Conservation (phyloP, 2,888 invertebrate genomes). For the Pristionchus arcanus region DNA sequence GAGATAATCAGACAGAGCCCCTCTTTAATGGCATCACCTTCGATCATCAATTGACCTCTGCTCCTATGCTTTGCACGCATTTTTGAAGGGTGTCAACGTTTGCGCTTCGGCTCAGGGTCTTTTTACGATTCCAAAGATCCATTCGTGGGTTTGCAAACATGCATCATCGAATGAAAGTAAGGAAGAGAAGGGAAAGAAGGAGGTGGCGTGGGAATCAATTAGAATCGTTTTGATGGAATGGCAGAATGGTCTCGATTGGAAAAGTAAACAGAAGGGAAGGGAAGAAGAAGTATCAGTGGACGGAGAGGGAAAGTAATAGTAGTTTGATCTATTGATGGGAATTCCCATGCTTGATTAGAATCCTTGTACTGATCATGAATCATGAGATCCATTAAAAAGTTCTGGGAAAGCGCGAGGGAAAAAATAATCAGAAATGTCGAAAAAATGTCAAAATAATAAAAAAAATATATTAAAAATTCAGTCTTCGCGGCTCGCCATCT, state of each 20-base stretch:
- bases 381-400: not conserved
- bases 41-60: not conserved
- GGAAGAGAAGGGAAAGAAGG: not conserved
- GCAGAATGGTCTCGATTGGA: not conserved
- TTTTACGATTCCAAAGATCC: not conserved
- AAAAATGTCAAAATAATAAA: not conserved
- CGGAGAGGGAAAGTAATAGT: not conserved
- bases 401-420: not conserved
- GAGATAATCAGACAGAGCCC: not conserved
- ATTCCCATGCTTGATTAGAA: not conserved
- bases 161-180: not conserved
- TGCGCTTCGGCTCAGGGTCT: not conserved
- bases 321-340: not conserved
- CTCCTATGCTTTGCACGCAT: not conserved
- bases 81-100: slow-evolving; percentile 9
- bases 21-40: not conserved
- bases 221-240: slow-evolving; percentile 33
- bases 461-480: slow-evolving; percentile 2
- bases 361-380: not conserved
- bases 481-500: slow-evolving; percentile 62
- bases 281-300: not conserved
- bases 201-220: not conserved
- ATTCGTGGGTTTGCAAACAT: not conserved
- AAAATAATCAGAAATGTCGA: not conserved
- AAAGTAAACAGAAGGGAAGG: slow-evolving; percentile 18